phyloP scores from a whole-genome alignment of 23 tunicate genomes.

The Aplidium turbinatum region DNA sequence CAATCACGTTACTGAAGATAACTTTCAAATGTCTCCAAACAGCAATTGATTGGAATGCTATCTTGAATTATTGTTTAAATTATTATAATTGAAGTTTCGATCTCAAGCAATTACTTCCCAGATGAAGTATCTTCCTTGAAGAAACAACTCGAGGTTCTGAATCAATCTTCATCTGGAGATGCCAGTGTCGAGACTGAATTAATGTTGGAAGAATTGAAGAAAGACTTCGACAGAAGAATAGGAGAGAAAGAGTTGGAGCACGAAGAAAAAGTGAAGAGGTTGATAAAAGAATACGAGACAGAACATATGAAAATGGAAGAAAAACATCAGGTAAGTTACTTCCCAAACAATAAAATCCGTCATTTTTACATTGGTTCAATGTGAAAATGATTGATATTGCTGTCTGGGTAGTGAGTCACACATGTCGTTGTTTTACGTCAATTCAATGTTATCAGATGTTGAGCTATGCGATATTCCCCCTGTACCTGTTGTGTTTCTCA shows the following conservation, averaged over 20 bases:
- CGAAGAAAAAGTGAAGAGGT: constrained; percentile 66
- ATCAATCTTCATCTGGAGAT: constrained; percentile 66
- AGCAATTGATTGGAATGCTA: not conserved
- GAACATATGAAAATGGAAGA: constrained; percentile 63
- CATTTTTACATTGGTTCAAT: too few species aligned
- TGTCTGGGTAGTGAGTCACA: too few species aligned
- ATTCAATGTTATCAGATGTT: too few species aligned
- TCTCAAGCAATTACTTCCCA: not conserved
- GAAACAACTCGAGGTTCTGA: constrained; percentile 76
- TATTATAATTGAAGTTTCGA: not conserved
- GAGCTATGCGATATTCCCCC: too few species aligned
- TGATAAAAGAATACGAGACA: constrained; percentile 82
- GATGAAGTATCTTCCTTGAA: constrained; percentile 70
- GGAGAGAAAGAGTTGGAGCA: constrained; percentile 53
- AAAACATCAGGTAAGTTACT: constrained; percentile 37
- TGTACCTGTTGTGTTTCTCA: too few species aligned
- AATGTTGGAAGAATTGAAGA: constrained; percentile 36
- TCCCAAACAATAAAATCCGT: too few species aligned
- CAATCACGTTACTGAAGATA: too few species aligned
- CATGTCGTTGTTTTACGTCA: too few species aligned
- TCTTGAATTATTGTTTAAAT: not conserved
- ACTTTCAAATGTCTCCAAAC: not conserved
- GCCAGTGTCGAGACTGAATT: constrained; percentile 50
- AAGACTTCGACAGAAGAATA: constrained; percentile 66
- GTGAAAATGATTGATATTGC: too few species aligned